These are phyloP conservation scores for Micrasema minimum DNA, from an alignment of 1,140 invertebrate genomes.

Conservation along the genomic window DNA sequence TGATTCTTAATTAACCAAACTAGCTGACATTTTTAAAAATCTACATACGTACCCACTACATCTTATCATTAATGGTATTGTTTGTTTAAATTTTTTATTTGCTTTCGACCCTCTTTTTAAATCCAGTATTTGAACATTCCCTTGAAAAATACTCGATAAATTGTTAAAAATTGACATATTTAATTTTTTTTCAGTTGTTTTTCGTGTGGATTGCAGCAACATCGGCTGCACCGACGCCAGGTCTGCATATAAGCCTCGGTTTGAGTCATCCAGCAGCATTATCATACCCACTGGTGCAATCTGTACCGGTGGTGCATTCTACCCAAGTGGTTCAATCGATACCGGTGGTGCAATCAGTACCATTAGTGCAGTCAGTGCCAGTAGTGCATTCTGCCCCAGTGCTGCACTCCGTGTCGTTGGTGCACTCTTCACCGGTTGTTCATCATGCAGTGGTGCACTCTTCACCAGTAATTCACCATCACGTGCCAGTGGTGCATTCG, in stretches of 20 bases:
- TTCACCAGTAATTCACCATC: conserved; percentile 39
- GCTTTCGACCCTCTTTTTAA: too few relatives aligned
- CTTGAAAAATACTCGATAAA: too few relatives aligned
- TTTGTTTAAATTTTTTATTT: too few relatives aligned
- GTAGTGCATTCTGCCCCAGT: conserved; percentile 36
- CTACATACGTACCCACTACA: too few relatives aligned
- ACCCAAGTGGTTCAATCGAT: not conserved
- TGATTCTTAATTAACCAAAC: too few relatives aligned
- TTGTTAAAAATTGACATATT: too few relatives aligned
- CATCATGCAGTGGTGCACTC: conserved; percentile 41
- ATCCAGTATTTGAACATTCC: too few relatives aligned
- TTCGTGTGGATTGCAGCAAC: too few relatives aligned
- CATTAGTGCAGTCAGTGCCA: conserved; percentile 38
- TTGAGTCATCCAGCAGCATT: conserved; percentile 35
- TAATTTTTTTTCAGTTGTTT: too few relatives aligned
- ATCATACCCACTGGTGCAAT: conserved; percentile 45
- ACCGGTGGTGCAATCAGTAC: conserved; percentile 10
- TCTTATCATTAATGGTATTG: too few relatives aligned
- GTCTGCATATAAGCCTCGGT: conserved; percentile 47
- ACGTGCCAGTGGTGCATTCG: conserved; percentile 45
- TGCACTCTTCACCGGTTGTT: conserved; percentile 42
- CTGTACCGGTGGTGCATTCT: conserved; percentile 38
- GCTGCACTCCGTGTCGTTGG: too few relatives aligned
- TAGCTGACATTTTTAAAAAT: too few relatives aligned
- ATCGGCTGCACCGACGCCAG: conserved; percentile 34